Evolutionary conservation across 1,140 invertebrate species (phyloP).

Genomic region (Lethrus apterus): DNA sequence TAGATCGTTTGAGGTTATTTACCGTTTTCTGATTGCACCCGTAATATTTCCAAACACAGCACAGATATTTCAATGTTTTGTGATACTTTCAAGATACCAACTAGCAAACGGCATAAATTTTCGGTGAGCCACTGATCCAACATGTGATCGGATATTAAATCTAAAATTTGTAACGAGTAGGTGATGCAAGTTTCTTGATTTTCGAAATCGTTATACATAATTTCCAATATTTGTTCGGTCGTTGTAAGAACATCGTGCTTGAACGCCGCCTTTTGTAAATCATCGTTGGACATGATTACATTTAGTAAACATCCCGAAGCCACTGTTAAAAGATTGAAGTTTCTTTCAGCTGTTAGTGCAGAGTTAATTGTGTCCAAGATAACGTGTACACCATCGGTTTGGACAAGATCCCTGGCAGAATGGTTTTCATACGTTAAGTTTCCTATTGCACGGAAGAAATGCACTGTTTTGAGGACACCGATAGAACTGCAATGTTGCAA

Average conservation of each 20-base stretch:
- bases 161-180: slow-evolving; percentile 64
- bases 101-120: slow-evolving; percentile 49
- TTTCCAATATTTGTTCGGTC: slow-evolving; percentile 43
- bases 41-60: slow-evolving; percentile 66
- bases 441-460: slow-evolving; percentile 61
- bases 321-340: slow-evolving; percentile 43
- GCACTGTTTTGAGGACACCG: neutral
- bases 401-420: slow-evolving; percentile 53
- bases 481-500: neutral
- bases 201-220: slow-evolving; percentile 39
- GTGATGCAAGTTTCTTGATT: slow-evolving; percentile 51
- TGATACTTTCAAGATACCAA: slow-evolving; percentile 53
- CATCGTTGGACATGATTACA: slow-evolving; percentile 66
- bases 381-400: slow-evolving; percentile 50
- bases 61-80: slow-evolving; percentile 61
- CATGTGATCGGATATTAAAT: slow-evolving; percentile 64
- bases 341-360: neutral
- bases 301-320: slow-evolving; percentile 70
- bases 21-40: slow-evolving; percentile 69
- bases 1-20: slow-evolving; percentile 25
- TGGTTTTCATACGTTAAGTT: slow-evolving; percentile 87
- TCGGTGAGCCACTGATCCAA: slow-evolving; percentile 50
- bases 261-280: slow-evolving; percentile 56
- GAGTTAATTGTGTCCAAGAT: slow-evolving; percentile 27
- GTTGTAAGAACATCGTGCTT: slow-evolving; percentile 60